These are phyloP conservation scores for Glomeris marginata DNA, from an alignment of 2,888 invertebrate species.

Conservation along the genomic window DNA sequence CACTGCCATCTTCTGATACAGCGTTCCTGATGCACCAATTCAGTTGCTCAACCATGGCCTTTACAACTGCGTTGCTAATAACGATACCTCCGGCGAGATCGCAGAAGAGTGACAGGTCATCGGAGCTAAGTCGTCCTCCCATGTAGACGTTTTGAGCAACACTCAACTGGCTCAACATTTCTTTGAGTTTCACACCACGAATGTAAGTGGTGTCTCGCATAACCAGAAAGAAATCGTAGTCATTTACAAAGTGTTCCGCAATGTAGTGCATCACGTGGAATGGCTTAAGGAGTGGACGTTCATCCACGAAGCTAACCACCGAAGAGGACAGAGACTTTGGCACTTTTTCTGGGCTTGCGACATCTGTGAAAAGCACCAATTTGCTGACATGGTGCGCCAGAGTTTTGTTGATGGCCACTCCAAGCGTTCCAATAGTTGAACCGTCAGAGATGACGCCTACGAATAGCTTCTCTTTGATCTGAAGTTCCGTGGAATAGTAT, in stretches of 20 bases:
- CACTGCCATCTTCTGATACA: slow-evolving; percentile 62
- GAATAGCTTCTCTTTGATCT: slow-evolving; percentile 75
- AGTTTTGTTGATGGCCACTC: slow-evolving; percentile 74
- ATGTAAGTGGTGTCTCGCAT: slow-evolving; percentile 71
- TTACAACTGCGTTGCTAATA: slow-evolving; percentile 71
- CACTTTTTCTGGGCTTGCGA: slow-evolving; percentile 23
- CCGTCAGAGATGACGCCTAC: slow-evolving; percentile 57
- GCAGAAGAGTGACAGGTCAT: slow-evolving; percentile 24
- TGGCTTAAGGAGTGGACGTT: slow-evolving; percentile 54
- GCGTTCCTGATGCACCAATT: slow-evolving; percentile 84
- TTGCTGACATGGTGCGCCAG: slow-evolving; percentile 69
- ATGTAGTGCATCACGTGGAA: slow-evolving; percentile 82
- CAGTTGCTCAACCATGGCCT: slow-evolving; percentile 55
- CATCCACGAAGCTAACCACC: slow-evolving; percentile 77
- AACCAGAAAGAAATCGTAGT: slow-evolving; percentile 84
- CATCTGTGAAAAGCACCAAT: slow-evolving; percentile 57
- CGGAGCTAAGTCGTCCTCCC: slow-evolving; percentile 39
- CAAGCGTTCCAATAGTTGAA: slow-evolving; percentile 27
- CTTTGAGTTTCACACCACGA: slow-evolving; percentile 56
- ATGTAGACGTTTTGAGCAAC: slow-evolving; percentile 72
- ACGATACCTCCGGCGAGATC: slow-evolving; percentile 66
- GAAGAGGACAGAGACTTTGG: slow-evolving; percentile 33
- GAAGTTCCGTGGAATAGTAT: slow-evolving; percentile 77
- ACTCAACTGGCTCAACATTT: slow-evolving; percentile 59
- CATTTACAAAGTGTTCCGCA: slow-evolving; percentile 71